Evolutionary conservation across 2,888 invertebrate species (phyloP).

Genomic region (Anticlea derivata): DNA sequence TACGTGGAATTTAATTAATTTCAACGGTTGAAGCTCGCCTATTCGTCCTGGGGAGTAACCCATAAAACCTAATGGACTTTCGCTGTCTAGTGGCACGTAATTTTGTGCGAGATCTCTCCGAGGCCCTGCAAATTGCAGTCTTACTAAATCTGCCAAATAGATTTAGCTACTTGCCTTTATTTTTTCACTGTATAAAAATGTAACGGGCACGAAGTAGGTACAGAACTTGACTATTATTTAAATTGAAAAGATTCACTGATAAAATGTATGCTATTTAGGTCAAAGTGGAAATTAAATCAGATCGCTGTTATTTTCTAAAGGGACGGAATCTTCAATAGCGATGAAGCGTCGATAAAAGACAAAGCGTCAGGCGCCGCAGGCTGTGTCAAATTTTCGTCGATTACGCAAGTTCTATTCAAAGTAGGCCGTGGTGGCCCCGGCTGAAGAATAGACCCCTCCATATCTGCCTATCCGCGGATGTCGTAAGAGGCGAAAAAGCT

Average conservation of each 20-base stretch:
- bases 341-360: slow-evolving; percentile 55
- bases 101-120: slow-evolving; percentile 63
- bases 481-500: no score
- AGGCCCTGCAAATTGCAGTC: slow-evolving; percentile 61
- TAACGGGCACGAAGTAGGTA: background rate
- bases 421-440: no score
- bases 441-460: no score
- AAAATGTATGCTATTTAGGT: slow-evolving; percentile 25
- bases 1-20: slow-evolving; percentile 79
- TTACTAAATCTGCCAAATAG: slow-evolving; percentile 56
- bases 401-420: slow-evolving; percentile 72
- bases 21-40: slow-evolving; percentile 65
- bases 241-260: slow-evolving; percentile 22
- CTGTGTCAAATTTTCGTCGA: slow-evolving; percentile 62
- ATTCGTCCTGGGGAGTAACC: slow-evolving; percentile 71
- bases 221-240: slow-evolving; percentile 3
- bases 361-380: slow-evolving; percentile 44
- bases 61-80: slow-evolving; percentile 82
- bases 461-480: no score
- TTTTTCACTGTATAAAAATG: slow-evolving; percentile 10
- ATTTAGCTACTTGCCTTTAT: slow-evolving; percentile 40
- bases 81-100: slow-evolving; percentile 72
- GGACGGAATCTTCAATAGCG: slow-evolving; percentile 46
- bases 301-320: slow-evolving; percentile 41
- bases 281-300: slow-evolving; percentile 50